phyloP scores from a whole-genome alignment of 2,113 vertebrate genomes.

The Gyps fulvus region DNA sequence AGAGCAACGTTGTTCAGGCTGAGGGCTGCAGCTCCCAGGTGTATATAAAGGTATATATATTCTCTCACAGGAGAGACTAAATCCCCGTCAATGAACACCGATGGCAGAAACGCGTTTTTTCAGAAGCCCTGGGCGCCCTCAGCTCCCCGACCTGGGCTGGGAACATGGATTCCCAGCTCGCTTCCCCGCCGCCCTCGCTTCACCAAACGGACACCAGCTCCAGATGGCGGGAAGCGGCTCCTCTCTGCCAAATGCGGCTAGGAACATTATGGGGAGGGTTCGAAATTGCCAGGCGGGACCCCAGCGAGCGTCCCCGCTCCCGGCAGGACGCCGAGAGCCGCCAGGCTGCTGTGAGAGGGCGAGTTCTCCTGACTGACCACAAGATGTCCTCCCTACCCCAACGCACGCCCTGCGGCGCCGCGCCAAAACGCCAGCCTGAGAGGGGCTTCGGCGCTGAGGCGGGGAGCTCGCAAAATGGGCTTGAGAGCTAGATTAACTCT shows the following conservation, averaged over 20 bases:
- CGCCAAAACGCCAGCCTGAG: neutral
- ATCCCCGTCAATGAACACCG: fast-evolving
- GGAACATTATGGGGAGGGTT: fast-evolving
- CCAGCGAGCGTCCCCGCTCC: fast-evolving
- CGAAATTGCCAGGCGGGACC: neutral
- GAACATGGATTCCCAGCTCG: neutral
- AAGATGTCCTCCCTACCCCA: conserved; percentile 41
- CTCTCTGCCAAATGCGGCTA: neutral
- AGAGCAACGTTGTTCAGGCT: neutral
- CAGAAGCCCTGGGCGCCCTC: fast-evolving
- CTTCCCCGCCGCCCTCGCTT: neutral
- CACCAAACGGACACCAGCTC: fast-evolving
- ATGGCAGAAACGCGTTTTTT: fast-evolving
- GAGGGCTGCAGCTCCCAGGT: neutral
- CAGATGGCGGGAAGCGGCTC: neutral
- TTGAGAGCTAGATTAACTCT: neutral
- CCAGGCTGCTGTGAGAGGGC: neutral
- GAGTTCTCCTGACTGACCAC: conserved; percentile 34
- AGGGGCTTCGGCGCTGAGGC: fast-evolving
- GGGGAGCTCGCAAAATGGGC: neutral
- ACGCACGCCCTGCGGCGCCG: neutral
- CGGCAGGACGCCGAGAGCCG: too few relatives aligned
- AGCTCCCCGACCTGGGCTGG: neutral
- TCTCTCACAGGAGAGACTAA: neutral
- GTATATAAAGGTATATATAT: too few relatives aligned